phyloP scores from a whole-genome alignment of 2,888 invertebrate species.

The Tiliacea citrago region DNA sequence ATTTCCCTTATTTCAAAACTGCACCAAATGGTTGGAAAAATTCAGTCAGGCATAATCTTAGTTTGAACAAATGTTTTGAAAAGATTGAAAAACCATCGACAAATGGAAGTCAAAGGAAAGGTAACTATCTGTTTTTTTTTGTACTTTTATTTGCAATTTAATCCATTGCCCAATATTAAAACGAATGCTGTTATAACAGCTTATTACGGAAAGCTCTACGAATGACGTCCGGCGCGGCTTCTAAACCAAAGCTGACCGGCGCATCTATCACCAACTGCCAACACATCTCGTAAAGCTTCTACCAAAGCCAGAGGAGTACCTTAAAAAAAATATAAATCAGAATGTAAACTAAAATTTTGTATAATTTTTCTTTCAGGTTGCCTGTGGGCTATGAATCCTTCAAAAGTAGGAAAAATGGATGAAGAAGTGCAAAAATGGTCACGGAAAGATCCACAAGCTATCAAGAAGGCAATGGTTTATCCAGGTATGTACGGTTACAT shows the following conservation, averaged over 20 bases:
- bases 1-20: conserved; percentile 99
- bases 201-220: not conserved
- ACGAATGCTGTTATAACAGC: not conserved
- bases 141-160: not conserved
- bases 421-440: conserved; percentile 99
- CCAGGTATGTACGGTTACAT: conserved; percentile 91
- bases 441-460: conserved; percentile 97
- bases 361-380: conserved; percentile 90
- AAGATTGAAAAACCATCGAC: conserved; percentile 98
- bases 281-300: not conserved
- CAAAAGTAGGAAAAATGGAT: conserved; percentile 98
- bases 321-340: too few species aligned
- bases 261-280: not conserved
- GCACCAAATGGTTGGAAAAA: conserved; percentile 99
- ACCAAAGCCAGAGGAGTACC: not conserved
- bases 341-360: not conserved
- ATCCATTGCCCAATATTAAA: not conserved
- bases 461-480: conserved; percentile 98
- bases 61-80: conserved; percentile 99
- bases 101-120: conserved; percentile 96
- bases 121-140: conserved; percentile 70
- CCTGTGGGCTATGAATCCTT: conserved; percentile 99
- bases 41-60: conserved; percentile 99
- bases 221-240: not conserved
- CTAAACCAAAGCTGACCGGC: not conserved